Percentiles rank a stretch among this genome's conserved stretches.
Evolutionary conservation across 2,113 vertebrate genomes (phyloP).

Genomic region (Pangasianodon gigas): DNA sequence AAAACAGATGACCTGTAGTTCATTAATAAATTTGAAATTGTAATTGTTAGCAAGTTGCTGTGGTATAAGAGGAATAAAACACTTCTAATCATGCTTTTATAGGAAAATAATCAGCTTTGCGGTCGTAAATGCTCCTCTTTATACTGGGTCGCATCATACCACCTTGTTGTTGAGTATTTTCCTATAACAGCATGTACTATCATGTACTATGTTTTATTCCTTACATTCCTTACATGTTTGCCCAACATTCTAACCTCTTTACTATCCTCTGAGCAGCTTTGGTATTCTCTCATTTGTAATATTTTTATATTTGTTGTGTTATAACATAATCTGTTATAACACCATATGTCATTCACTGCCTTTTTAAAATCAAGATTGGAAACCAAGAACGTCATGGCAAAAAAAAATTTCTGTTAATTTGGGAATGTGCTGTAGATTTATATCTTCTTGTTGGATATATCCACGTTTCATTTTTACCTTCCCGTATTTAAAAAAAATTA

Average conservation of each 20-base stretch:
- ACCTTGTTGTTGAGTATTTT: neutral
- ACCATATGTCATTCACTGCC: neutral
- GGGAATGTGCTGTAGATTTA: too few relatives aligned
- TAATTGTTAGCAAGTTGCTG: neutral
- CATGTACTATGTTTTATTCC: neutral
- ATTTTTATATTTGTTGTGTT: too few relatives aligned
- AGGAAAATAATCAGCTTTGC: neutral
- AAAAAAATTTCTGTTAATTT: too few relatives aligned
- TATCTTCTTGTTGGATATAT: too few relatives aligned
- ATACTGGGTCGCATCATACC: neutral
- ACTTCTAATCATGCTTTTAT: neutral
- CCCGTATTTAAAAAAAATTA: neutral
- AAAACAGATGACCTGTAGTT: too few relatives aligned
- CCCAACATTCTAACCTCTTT: neutral
- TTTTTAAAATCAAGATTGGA: neutral
- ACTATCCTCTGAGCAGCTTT: neutral
- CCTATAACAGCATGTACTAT: neutral
- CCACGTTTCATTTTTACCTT: too few relatives aligned
- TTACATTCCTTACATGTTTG: neutral
- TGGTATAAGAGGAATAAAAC: too few relatives aligned
- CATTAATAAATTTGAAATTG: too few relatives aligned
- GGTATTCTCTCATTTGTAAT: neutral
- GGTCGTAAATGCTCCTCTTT: neutral
- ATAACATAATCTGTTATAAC: too few relatives aligned
- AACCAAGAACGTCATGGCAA: too few relatives aligned